A percentile compares a stretch with the other conserved stretches of the same genome.
Conservation (phyloP, 1,140 invertebrate species). For the Lasaia peninsularis region DNA sequence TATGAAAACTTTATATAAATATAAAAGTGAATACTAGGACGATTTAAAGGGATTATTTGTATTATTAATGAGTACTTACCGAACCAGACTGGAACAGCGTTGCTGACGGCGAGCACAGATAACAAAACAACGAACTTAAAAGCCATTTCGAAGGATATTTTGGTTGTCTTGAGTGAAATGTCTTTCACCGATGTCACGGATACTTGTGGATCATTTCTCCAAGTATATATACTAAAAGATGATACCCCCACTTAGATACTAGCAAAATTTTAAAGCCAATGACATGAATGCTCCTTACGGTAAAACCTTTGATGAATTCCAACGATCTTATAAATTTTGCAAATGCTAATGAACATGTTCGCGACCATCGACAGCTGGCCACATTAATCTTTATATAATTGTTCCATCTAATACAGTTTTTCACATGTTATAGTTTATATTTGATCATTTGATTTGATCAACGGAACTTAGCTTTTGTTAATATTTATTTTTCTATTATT, state of each 20-base stretch:
- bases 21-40: too few relatives aligned
- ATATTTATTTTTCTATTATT: too few relatives aligned
- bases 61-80: constrained; percentile 22
- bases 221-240: constrained; percentile 59
- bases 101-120: constrained; percentile 34
- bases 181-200: constrained; percentile 53
- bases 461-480: too few relatives aligned
- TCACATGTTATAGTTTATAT: not conserved
- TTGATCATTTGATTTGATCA: not conserved
- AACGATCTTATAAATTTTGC: constrained; percentile 45
- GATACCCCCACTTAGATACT: constrained; percentile 36
- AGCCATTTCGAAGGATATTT: constrained; percentile 38
- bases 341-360: not conserved
- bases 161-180: constrained; percentile 27
- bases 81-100: constrained; percentile 39
- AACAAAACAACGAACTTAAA: constrained; percentile 40
- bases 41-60: not conserved
- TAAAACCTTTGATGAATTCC: constrained; percentile 45
- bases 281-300: constrained; percentile 59
- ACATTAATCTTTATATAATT: not conserved
- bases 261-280: constrained; percentile 40
- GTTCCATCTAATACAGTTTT: not conserved
- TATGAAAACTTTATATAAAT: too few relatives aligned
- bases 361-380: not conserved
- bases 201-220: constrained; percentile 56